Base-by-base conservation (phyloP, 2,113 vertebrate genomes). In the Leptosomus discolor region DNA sequence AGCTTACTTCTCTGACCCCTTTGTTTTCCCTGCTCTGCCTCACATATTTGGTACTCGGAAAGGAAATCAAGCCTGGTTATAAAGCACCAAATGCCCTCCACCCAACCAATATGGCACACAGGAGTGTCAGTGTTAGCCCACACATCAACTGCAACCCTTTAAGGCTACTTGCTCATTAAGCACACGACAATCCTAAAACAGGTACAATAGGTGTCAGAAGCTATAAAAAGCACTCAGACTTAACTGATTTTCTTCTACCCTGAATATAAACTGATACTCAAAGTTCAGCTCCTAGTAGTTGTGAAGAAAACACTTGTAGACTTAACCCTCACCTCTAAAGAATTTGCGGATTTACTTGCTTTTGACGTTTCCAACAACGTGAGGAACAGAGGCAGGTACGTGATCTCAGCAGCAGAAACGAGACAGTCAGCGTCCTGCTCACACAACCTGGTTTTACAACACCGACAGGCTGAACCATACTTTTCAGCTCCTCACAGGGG, bases 191-290 rank as follows among this genome's bases (percentile, higher is more conserved):
- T 4, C 23, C 87, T 58, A 67, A 69, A 80, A 81, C 11, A 77
- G 0, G 4, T 57, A 58, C 0, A 0, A 46, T 3, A 53, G 11
- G 21, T 23, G 22, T 53, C 61, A 83, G 60, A 91, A 73, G 30
- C 45, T 70, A 74, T 32, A 58, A 26, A 85, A 67, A 90, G 37
- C 43, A 90, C 32, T 46, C n/a, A n/a, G 37, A 60, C 27, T 29
- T 43, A 27, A 41, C 36, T 54, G 10, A 39, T 65, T 73, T 75
- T 85, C 43, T 81, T 71, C 43, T 43, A 37, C 7, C 6, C 30
- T 82, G 29, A 36, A 69, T 29, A 60, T 22, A 74, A 77, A 87
- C 39, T 39, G 51, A 54, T 60, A 67, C 8, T 67, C 26, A 20
- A 63, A 85, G 14, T 11, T 89, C 39, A 95, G 41, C 29, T 86